Evolutionary conservation across 2,797 vertebrate species (phyloP), one percentile per base, ranked within the genome.

Genomic region (Tokudaia muenninki): DNA sequence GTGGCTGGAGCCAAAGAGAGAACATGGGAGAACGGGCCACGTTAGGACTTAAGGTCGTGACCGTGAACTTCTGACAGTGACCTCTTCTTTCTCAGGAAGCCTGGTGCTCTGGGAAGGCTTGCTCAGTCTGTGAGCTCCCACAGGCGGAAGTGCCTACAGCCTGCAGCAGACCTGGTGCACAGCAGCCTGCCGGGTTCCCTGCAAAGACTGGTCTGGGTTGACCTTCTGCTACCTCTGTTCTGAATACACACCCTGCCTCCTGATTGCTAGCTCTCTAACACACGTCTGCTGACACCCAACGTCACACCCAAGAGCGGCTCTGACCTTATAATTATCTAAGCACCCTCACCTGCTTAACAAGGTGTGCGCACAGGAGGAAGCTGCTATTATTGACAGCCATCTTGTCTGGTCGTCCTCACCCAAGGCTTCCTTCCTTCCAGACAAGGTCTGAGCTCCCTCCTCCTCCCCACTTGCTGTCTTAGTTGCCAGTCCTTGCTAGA

Each of bases 261-360:
- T 84, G 83, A 89, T 70, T 41, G 75, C 92, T 10, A 10, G 81
- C 29, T 80, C 3, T 52, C 75, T 6, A 13, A 2, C 0, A 2
- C 0, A 4, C 14, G 3, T 10, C 34, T 0, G 0, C 1, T 13
- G 65, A 47, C 0, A 16, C 24, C 17, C 7, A 0, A 1, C 0
- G 34, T 21, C 24, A 12, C 44, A 17, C 77, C 24, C 52, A 2
- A 0, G 81, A 29, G 44, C 0, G 1, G 22, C 70, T 72, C 52
- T 0, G 0, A 4, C 79, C 84, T 81, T 86, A 2, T 87, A n/a
- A 96, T 90, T 90, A 70, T 63, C 55, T 10, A 11, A n/a, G 84
- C 0, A 1, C 2, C 9, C 3, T 22, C 8, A 26, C 4, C 0
- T 31, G 63, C 67, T 65, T 63, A 63, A 47, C 26, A 50, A 44